These are phyloP conservation scores for Rhinatrema bivittatum DNA, from an alignment of 2,797 vertebrate genomes.

Conservation along the genomic window DNA sequence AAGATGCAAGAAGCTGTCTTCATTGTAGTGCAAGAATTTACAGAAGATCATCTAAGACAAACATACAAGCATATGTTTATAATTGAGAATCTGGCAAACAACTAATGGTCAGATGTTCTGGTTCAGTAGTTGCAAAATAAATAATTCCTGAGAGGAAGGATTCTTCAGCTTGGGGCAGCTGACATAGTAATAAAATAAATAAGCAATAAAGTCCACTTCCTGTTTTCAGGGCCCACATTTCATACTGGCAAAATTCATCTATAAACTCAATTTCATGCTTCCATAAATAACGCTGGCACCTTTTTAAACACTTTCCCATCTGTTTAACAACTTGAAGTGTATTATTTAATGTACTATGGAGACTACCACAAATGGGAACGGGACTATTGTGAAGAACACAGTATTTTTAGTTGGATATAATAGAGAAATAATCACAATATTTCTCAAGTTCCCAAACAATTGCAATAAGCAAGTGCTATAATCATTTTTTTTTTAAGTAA, in stretches of 20 bases:
- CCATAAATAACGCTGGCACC: slow-evolving; percentile 76
- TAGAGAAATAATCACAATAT: slow-evolving; percentile 50
- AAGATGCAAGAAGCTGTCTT: too few species aligned
- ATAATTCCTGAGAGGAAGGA: slow-evolving; percentile 67
- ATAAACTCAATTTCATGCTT: slow-evolving; percentile 67
- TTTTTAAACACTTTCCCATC: slow-evolving; percentile 69
- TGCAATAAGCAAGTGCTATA: slow-evolving; percentile 32
- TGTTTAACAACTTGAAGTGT: slow-evolving; percentile 57
- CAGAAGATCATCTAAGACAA: slow-evolving; percentile 32
- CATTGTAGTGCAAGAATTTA: slow-evolving; percentile 26
- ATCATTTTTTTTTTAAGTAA: slow-evolving; percentile 1
- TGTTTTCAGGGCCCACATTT: slow-evolving; percentile 68
- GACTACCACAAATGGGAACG: slow-evolving; percentile 55
- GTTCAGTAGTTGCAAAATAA: slow-evolving; percentile 72
- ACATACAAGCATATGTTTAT: slow-evolving; percentile 55
- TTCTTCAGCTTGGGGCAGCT: slow-evolving; percentile 58
- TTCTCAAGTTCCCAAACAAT: slow-evolving; percentile 42
- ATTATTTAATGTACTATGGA: slow-evolving; percentile 59
- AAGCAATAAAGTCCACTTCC: slow-evolving; percentile 70
- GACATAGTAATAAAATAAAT: slow-evolving; percentile 71
- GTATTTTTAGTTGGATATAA: slow-evolving; percentile 47
- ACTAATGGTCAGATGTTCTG: slow-evolving; percentile 74
- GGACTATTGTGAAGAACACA: slow-evolving; percentile 58
- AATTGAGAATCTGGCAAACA: slow-evolving; percentile 60
- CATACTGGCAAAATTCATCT: slow-evolving; percentile 63